A percentile compares a stretch with the other conserved stretches of the same genome.
These are phyloP conservation scores for Trididemnum nubilum DNA, from an alignment of 23 tunicate genomes.

Conservation along the genomic window DNA sequence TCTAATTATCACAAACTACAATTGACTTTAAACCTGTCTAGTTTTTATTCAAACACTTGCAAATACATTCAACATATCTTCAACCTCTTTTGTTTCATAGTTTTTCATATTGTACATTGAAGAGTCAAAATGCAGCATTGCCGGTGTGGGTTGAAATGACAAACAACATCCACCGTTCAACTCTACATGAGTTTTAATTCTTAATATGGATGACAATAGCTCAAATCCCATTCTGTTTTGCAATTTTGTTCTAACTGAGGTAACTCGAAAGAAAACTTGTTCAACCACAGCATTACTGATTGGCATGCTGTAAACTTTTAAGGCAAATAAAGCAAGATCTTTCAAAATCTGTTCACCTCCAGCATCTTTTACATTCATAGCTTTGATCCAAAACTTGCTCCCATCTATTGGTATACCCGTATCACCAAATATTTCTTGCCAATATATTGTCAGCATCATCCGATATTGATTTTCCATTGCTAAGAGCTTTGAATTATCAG, in stretches of 20 bases:
- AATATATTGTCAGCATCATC: not conserved
- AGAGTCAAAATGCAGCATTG: too few species aligned
- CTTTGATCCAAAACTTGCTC: not conserved
- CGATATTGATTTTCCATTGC: not conserved
- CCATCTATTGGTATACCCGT: not conserved
- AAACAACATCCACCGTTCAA: too few species aligned
- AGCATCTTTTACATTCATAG: not conserved
- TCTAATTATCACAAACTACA: too few species aligned
- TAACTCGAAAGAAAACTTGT: not conserved
- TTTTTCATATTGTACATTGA: too few species aligned
- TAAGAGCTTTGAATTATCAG: not conserved
- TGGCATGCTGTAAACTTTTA: not conserved
- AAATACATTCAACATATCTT: too few species aligned
- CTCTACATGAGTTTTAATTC: slow-evolving; percentile 11
- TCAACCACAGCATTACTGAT: slow-evolving; percentile 14
- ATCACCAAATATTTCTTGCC: not conserved
- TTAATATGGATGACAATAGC: not conserved
- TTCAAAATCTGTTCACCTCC: not conserved
- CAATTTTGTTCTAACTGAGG: not conserved
- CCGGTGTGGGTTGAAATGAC: too few species aligned
- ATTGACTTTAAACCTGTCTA: too few species aligned
- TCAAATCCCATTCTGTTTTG: slow-evolving; percentile 4
- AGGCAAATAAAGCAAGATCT: not conserved
- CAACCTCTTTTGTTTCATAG: too few species aligned
- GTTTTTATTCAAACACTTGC: too few species aligned